Conservation (phyloP, 2,888 invertebrate species). For the Zelleria hepariella region DNA sequence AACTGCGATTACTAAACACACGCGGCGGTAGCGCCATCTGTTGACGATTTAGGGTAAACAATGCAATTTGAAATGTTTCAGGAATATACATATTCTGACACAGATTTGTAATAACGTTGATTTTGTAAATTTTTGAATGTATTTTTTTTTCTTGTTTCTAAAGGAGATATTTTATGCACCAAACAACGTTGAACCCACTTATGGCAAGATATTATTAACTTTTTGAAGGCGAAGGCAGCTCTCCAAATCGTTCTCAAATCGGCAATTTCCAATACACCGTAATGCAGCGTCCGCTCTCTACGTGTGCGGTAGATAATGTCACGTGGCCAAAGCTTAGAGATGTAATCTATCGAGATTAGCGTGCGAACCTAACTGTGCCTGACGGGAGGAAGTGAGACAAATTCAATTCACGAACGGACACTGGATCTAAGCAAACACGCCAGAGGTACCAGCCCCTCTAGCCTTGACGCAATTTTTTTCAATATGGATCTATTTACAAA, state of each 20-base stretch:
- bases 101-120: too few species aligned
- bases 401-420: not conserved
- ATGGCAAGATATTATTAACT: not conserved
- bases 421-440: not conserved
- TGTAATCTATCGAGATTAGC: not conserved
- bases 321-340: slow-evolving; percentile 4
- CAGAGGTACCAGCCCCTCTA: too few species aligned
- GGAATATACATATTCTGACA: too few species aligned
- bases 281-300: not conserved
- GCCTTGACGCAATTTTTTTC: too few species aligned
- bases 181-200: too few species aligned
- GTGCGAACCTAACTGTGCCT: not conserved
- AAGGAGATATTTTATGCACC: too few species aligned
- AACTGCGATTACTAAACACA: not conserved
- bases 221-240: not conserved
- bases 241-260: not conserved
- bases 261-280: not conserved
- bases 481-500: too few species aligned
- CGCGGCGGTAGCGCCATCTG: not conserved
- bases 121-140: too few species aligned
- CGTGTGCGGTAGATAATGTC: not conserved
- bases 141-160: too few species aligned
- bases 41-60: too few species aligned
- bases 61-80: too few species aligned
- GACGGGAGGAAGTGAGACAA: not conserved